These are phyloP conservation scores for Melanaphis sacchari DNA, from an alignment of 1,140 invertebrate genomes.

Conservation along the genomic window DNA sequence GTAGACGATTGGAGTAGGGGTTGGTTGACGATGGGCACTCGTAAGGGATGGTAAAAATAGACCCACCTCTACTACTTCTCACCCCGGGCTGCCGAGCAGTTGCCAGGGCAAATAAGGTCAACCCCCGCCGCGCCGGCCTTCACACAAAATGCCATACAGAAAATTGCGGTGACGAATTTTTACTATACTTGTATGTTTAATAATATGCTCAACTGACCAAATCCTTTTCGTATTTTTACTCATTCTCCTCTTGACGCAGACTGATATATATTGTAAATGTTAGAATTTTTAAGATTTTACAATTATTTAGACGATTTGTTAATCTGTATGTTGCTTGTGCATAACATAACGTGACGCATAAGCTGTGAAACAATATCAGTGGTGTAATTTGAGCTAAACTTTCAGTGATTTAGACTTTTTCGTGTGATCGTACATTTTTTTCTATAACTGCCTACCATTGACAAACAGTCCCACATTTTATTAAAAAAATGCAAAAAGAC, in stretches of 20 bases:
- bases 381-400: not conserved
- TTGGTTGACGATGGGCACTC: not conserved
- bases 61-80: not conserved
- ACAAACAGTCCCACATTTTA: not conserved
- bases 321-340: not conserved
- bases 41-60: constrained; percentile 30
- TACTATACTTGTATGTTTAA: not conserved
- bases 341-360: not conserved
- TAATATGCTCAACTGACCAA: not conserved
- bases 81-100: not conserved
- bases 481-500: not conserved
- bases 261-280: too few species aligned
- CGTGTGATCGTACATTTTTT: not conserved
- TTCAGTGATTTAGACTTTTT: not conserved
- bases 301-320: not conserved
- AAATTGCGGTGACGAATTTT: not conserved
- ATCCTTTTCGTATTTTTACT: not conserved
- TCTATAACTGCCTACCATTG: not conserved
- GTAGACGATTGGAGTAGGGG: not conserved
- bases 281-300: too few species aligned
- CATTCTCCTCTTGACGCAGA: not conserved
- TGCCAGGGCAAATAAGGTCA: constrained; percentile 29
- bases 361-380: not conserved
- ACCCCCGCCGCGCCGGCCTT: not conserved
- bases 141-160: not conserved